Evolutionary conservation across 2,888 invertebrate species (phyloP).

Genomic region (Cheilosia scutellata): DNA sequence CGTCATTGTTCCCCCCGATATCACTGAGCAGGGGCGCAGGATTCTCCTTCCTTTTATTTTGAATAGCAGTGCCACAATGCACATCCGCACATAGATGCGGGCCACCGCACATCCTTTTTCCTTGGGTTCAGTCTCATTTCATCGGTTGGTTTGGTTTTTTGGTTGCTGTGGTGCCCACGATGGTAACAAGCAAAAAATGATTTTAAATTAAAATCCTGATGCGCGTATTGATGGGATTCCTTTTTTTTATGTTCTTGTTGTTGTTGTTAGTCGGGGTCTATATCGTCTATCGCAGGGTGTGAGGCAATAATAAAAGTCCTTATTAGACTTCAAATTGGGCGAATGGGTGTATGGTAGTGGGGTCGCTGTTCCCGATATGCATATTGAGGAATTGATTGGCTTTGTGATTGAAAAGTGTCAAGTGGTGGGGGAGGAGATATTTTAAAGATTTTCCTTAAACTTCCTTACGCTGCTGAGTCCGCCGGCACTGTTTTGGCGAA

Average conservation of each 20-base stretch:
- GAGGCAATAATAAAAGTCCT: conserved; percentile 58
- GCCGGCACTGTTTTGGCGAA: conserved; percentile 27
- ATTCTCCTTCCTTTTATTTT: background rate
- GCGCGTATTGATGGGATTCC: conserved; percentile 74
- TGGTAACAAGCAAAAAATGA: conserved; percentile 75
- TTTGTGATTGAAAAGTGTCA: conserved; percentile 73
- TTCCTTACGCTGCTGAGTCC: conserved; percentile 6
- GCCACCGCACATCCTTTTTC: conserved; percentile 75
- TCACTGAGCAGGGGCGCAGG: background rate
- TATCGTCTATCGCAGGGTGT: conserved; percentile 20
- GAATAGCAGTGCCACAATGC: conserved; percentile 57
- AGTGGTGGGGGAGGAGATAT: conserved; percentile 5
- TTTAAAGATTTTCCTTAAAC: conserved; percentile 41
- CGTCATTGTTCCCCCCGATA: conserved; percentile 50
- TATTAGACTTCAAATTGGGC: conserved; percentile 52
- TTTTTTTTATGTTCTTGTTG: conserved; percentile 29
- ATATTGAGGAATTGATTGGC: conserved; percentile 72
- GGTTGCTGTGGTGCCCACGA: conserved; percentile 75
- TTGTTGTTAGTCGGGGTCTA: conserved; percentile 10
- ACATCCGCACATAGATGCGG: conserved; percentile 75
- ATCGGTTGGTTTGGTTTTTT: conserved; percentile 73
- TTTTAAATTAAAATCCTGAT: conserved; percentile 76
- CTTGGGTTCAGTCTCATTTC: conserved; percentile 67
- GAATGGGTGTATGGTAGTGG: background rate
- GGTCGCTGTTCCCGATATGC: conserved; percentile 28